Percentiles rank a stretch among this genome's conserved stretches.
phyloP scores from a whole-genome alignment of 1,140 invertebrate genomes.

The Coelopa frigida region DNA sequence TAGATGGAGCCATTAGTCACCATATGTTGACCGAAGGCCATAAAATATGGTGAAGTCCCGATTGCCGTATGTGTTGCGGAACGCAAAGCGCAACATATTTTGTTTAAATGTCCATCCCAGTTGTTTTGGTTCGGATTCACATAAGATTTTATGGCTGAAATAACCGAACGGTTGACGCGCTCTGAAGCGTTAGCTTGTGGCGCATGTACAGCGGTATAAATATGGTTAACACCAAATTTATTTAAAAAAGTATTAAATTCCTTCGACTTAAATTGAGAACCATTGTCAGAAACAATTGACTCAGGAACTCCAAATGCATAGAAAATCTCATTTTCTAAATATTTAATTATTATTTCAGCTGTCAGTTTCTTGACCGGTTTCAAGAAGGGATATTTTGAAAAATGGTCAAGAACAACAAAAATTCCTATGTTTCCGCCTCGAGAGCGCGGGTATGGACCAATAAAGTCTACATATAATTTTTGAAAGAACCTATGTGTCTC shows the following conservation, averaged over 20 bases:
- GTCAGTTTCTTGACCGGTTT: slow-evolving; percentile 1
- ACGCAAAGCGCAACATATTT: no score
- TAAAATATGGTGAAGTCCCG: no score
- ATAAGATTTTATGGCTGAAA: neutral
- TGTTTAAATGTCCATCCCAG: slow-evolving; percentile 7
- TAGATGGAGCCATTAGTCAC: no score
- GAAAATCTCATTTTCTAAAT: slow-evolving; percentile 4
- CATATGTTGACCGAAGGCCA: no score
- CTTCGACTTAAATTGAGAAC: no score
- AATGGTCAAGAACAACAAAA: slow-evolving; percentile 9
- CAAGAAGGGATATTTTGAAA: neutral
- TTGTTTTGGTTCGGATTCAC: neutral
- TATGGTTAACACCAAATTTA: slow-evolving; percentile 4
- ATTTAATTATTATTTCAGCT: neutral
- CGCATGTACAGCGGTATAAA: slow-evolving; percentile 1
- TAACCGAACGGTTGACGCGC: slow-evolving; percentile 8
- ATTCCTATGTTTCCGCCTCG: slow-evolving; percentile 1
- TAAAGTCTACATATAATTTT: slow-evolving; percentile 5
- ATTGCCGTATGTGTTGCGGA: no score
- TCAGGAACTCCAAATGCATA: slow-evolving; percentile 7
- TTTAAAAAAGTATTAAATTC: no score
- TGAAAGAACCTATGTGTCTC: slow-evolving; percentile 2
- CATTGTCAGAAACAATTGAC: neutral
- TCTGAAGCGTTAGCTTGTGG: slow-evolving; percentile 5
- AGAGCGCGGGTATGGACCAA: slow-evolving; percentile 9